Percentiles rank a stretch among this genome's conserved stretches.
Conservation (phyloP, 53 echinoderm and acorn worm species). For the Echinometra lucunter region DNA sequence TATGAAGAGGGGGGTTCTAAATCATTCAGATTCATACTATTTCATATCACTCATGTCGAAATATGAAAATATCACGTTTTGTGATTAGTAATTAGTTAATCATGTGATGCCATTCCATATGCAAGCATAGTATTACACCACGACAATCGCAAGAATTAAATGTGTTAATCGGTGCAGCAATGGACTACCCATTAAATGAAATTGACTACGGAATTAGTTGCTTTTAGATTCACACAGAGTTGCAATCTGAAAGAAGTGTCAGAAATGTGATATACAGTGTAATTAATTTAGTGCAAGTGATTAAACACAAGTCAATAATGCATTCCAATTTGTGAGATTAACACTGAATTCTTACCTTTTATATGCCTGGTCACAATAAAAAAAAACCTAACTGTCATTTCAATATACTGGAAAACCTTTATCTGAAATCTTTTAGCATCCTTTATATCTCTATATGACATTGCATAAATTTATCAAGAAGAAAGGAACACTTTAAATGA, state of each 20-base stretch:
- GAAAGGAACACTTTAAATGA: not conserved
- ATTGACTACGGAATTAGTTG: not conserved
- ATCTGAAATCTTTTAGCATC: not conserved
- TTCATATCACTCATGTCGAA: not conserved
- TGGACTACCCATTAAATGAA: not conserved
- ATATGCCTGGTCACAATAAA: not conserved
- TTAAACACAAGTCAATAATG: not conserved
- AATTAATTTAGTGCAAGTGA: constrained; percentile 36
- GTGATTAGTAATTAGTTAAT: constrained; percentile 1
- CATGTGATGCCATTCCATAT: not conserved
- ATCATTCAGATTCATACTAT: not conserved
- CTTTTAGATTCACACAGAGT: not conserved
- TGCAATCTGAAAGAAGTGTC: not conserved
- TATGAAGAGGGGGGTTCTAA: not conserved
- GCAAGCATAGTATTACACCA: not conserved
- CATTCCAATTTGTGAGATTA: constrained; percentile 17
- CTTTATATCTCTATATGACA: not conserved
- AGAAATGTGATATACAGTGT: not conserved
- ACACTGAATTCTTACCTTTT: constrained; percentile 16
- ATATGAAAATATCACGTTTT: not conserved
- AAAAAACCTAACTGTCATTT: not conserved
- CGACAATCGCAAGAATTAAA: constrained; percentile 10
- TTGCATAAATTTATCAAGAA: not conserved
- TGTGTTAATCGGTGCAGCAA: constrained; percentile 8
- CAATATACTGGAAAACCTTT: not conserved